Evolutionary conservation across 2,888 invertebrate genomes (phyloP), one percentile per base, ranked within the genome.

Genomic region (Chaitophorus viminalis): DNA sequence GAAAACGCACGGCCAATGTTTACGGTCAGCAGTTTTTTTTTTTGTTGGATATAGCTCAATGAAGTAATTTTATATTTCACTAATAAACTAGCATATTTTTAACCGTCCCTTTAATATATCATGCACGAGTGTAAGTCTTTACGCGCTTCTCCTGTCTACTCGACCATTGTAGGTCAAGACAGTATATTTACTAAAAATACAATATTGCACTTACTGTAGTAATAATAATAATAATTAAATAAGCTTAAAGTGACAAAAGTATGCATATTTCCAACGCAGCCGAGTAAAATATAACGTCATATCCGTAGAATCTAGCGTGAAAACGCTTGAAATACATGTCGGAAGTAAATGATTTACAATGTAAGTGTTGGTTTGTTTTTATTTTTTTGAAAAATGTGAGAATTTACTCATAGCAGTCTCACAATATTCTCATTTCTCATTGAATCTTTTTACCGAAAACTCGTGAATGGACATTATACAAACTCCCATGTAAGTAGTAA

Each of bases 41-140:
- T 54, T 54, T 33, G 29, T 52, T 76, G 11, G 29, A 76, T 52
- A 52, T 78, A 78, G 33, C 25, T 54, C 33, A 78, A 78, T 78
- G 54, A 77, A 54, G 29, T 60, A 33, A 60, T 54, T 21, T 54
- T 14, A 78, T 18, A 54, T 54, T 78, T 78, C 25, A 54, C 77
- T 33, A 25, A 78, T 78, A 60, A 54, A 78, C 33, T 1, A 78
- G 11, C 33, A 78, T 54, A 78, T 25, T 60, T 54, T 33, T 33
- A 78, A 78, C 54, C 31, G 25, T 78, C 31, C 9, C 31, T 33
- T 11, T 3, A n/a, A 60, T 60, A 33, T 33, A 54, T 33, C 31
- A 25, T 77, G 0, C n/a, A n/a, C 31, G 21, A 9, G 46, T 75
- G 9, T 29, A 25, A 1, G 4, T 21, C 6, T 29, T 29, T 3